Conservation (phyloP, 2,113 vertebrate genomes). For the Lasiurus borealis region DNA sequence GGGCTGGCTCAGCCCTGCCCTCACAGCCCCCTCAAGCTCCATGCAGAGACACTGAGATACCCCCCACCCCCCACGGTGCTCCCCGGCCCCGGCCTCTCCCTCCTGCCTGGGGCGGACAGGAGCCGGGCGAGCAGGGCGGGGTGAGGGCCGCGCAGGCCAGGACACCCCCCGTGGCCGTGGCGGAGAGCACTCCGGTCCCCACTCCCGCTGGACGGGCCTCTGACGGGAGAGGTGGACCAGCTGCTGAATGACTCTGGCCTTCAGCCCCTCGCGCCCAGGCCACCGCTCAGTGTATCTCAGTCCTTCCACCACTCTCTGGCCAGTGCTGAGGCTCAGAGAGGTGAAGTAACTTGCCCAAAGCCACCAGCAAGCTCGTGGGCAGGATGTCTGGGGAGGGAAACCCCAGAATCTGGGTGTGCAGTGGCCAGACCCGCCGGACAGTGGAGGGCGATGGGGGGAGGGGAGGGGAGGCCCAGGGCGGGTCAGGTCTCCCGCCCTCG, state of each 20-base stretch:
- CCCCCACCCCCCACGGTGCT: neutral
- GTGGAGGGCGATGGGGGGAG: fast-evolving
- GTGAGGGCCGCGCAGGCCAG: neutral
- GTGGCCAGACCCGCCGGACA: neutral
- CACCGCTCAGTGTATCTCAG: neutral
- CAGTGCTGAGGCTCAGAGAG: constrained; percentile 4
- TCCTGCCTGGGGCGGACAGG: neutral
- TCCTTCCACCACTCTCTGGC: neutral
- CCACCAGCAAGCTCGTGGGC: neutral
- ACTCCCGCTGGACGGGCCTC: neutral
- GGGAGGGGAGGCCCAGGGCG: neutral
- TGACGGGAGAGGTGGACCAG: neutral
- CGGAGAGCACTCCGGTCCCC: neutral
- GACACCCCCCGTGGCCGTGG: too few species aligned
- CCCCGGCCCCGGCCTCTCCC: neutral
- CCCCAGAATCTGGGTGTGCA: neutral
- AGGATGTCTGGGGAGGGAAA: constrained; percentile 28
- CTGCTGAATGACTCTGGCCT: neutral
- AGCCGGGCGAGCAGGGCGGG: neutral
- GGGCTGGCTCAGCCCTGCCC: neutral
- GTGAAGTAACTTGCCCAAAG: neutral
- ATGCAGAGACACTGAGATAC: neutral
- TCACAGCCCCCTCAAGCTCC: neutral
- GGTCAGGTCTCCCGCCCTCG: neutral
- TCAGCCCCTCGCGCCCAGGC: neutral